Base-by-base conservation (phyloP, 30 jellyfish, hydroid and myxozoan genomes). In the Cassiopea xamachana region DNA sequence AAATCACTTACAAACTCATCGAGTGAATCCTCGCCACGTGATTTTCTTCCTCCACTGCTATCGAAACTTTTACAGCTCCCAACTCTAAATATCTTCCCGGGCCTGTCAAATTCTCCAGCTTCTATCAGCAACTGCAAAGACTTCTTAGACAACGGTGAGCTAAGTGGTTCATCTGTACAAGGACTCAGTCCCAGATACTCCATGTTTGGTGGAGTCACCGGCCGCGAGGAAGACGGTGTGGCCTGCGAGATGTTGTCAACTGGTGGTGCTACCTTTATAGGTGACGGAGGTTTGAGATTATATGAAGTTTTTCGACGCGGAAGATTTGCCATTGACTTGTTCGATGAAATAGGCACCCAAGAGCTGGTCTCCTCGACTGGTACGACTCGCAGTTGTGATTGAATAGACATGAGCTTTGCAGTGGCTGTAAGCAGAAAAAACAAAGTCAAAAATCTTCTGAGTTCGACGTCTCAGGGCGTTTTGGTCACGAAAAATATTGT, bases 1-100 rank as follows among this genome's bases (percentile, higher is more conserved):
- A 91, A 91, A 80, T 85, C 93, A 84, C 46, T 60, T 19, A 91
- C 94, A 85, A 91, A 91, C 61, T 91, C 97, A 70, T 91, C 97
- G 69, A 77, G 78, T 27, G 97, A 91, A 73, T 91, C 97, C 0
- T 10, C 79, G 39, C 39, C 39, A 27, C 39, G 39, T 27, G 39
- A 27, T 27, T 27, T 27, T 27, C 39, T 27, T 27, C 39, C 39
- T 27, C 39, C 39, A 27, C 39, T 69, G 18, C 48, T 68, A 71
- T 77, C 89, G 71, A 85, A 69, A 1, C 44, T 16, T 58, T 88
- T 88, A 81, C 95, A 88, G 62, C 95, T 88, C 8, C 95, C 95
- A 49, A 88, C 87, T 69, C 51, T 79, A 70, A 88, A 88, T 2
- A 88, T 69, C 44, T 70, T 88, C 79, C 59, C 87, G 10, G 86